Percentiles rank a stretch among this genome's conserved stretches.
Evolutionary conservation across 2,113 vertebrate species (phyloP).

Genomic region (Macaca mulatta): DNA sequence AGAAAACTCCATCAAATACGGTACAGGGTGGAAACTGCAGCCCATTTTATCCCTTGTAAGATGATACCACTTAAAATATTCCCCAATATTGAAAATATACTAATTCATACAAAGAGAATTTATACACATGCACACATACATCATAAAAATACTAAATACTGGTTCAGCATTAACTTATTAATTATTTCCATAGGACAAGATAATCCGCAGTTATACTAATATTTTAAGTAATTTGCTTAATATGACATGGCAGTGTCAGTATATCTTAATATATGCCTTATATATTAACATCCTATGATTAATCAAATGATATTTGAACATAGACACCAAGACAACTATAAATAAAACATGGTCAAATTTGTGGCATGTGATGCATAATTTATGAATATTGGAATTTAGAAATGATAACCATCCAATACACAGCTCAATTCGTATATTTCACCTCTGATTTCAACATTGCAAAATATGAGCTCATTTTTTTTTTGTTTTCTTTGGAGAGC

Average conservation of each 20-base stretch:
- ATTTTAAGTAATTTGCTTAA: neutral
- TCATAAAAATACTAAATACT: neutral
- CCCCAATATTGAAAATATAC: neutral
- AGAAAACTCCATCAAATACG: neutral
- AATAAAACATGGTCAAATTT: neutral
- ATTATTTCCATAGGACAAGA: neutral
- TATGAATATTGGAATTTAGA: constrained; percentile 1
- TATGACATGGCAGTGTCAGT: neutral
- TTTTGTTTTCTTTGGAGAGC: neutral
- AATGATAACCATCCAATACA: neutral
- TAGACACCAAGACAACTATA: neutral
- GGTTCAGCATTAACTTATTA: neutral
- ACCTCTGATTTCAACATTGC: neutral
- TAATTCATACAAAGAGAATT: neutral
- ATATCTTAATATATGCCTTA: neutral
- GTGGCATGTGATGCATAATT: neutral
- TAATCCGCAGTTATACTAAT: neutral
- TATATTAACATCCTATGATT: neutral
- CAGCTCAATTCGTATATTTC: neutral
- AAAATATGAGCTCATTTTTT: neutral
- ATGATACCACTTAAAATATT: neutral
- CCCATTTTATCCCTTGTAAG: neutral
- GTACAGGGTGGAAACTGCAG: neutral
- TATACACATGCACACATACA: neutral
- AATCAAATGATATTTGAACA: neutral